Evolutionary conservation across 1,140 invertebrate species (phyloP).

Genomic region (Andrena cerasifolii): DNA sequence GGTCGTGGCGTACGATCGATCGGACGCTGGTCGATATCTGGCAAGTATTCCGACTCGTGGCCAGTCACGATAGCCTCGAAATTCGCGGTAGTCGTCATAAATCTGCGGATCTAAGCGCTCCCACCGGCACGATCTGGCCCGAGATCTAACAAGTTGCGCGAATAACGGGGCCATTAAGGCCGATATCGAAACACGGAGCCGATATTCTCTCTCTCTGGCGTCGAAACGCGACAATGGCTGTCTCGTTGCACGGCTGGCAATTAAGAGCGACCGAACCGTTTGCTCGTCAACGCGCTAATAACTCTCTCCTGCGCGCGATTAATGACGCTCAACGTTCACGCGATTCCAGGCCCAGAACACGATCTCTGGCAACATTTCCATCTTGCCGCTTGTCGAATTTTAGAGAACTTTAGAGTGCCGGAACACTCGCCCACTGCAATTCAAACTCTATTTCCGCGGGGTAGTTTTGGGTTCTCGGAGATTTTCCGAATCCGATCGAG

Average conservation of each 20-base stretch:
- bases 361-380: neutral
- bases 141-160: slow-evolving; percentile 63
- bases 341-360: slow-evolving; percentile 12
- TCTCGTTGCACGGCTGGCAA: neutral
- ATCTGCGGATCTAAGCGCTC: slow-evolving; percentile 57
- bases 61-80: slow-evolving; percentile 67
- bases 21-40: slow-evolving; percentile 39
- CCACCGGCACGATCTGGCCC: slow-evolving; percentile 31
- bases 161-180: slow-evolving; percentile 59
- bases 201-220: slow-evolving; percentile 34
- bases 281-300: slow-evolving; percentile 55
- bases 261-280: slow-evolving; percentile 42
- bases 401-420: neutral
- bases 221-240: slow-evolving; percentile 51
- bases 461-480: too few relatives aligned
- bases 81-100: slow-evolving; percentile 65
- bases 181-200: slow-evolving; percentile 30
- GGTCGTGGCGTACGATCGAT: slow-evolving; percentile 42
- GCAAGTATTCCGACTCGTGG: slow-evolving; percentile 45
- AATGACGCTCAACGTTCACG: slow-evolving; percentile 39
- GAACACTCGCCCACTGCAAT: neutral
- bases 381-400: neutral
- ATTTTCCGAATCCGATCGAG: too few relatives aligned
- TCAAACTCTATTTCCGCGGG: neutral
- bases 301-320: slow-evolving; percentile 36